phyloP scores from a whole-genome alignment of 2,797 vertebrate genomes.

The Cuniculus paca region DNA sequence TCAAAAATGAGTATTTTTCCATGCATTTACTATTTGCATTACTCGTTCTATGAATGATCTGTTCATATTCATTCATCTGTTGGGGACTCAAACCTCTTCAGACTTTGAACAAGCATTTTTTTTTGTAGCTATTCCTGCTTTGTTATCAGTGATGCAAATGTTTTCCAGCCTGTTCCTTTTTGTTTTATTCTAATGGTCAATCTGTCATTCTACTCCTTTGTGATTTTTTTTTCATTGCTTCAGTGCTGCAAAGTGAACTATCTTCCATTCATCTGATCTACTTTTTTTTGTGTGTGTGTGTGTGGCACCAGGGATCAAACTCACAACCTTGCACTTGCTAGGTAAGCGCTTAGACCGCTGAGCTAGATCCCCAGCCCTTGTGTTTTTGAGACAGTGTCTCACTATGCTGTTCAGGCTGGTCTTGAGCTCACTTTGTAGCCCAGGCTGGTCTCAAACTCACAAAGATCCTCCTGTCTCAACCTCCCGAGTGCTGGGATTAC shows the following conservation, averaged over 20 bases:
- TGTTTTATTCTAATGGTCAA: constrained; percentile 39
- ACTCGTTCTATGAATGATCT: constrained; percentile 15
- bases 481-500: too few species aligned
- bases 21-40: background rate
- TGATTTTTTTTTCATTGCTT: constrained; percentile 24
- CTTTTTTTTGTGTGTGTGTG: too few species aligned
- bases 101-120: constrained; percentile 42
- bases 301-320: too few species aligned
- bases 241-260: constrained; percentile 48
- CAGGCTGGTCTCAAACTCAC: too few species aligned
- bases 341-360: too few species aligned
- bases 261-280: constrained; percentile 16
- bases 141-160: constrained; percentile 29
- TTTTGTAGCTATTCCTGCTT: constrained; percentile 1
- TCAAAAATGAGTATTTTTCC: constrained; percentile 36
- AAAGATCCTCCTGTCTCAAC: too few species aligned
- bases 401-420: too few species aligned
- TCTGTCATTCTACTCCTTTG: constrained; percentile 38
- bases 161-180: constrained; percentile 32
- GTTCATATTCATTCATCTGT: background rate
- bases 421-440: too few species aligned
- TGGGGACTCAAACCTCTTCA: constrained; percentile 31
- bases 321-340: too few species aligned
- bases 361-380: too few species aligned
- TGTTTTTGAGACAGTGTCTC: too few species aligned